These are phyloP conservation scores for Cyprinella venusta DNA, from an alignment of 2,797 vertebrate genomes.

Conservation along the genomic window DNA sequence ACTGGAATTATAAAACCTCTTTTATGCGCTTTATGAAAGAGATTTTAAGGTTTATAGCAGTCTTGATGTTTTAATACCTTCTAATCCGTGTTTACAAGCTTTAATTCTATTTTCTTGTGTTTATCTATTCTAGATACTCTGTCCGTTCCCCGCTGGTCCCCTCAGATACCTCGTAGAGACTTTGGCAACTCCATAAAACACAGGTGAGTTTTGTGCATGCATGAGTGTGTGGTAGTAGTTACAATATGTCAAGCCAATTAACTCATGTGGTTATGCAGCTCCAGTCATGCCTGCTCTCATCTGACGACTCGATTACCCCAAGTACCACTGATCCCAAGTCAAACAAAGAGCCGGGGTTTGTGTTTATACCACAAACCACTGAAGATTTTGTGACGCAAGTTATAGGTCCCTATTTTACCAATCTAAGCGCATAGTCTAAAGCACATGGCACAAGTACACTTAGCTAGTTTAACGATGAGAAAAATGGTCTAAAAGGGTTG, in stretches of 20 bases:
- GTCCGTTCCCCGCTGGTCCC: conserved; percentile 99
- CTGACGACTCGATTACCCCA: conserved; percentile 50
- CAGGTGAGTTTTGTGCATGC: conserved; percentile 79
- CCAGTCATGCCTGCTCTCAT: conserved; percentile 51
- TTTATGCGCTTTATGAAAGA: neutral
- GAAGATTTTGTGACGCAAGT: neutral
- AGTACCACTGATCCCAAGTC: conserved; percentile 62
- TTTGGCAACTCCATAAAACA: conserved; percentile 99
- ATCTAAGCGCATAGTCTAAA: no score
- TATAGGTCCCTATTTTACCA: neutral
- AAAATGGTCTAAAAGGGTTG: no score
- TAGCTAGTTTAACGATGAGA: no score
- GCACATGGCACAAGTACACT: no score
- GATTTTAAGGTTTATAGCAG: neutral
- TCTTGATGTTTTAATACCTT: no score
- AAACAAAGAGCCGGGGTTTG: conserved; percentile 38
- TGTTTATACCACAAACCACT: neutral
- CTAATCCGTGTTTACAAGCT: neutral
- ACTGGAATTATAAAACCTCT: neutral
- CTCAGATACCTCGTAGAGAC: conserved; percentile 97
- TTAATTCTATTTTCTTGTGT: conserved; percentile 34
- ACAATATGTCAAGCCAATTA: conserved; percentile 68
- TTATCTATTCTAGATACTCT: conserved; percentile 85
- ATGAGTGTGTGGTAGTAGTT: conserved; percentile 29
- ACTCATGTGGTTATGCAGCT: conserved; percentile 60